Evolutionary conservation across 35 echinoderm and acorn worm species (phyloP).

Genomic region (Lytechinus variegatus): DNA sequence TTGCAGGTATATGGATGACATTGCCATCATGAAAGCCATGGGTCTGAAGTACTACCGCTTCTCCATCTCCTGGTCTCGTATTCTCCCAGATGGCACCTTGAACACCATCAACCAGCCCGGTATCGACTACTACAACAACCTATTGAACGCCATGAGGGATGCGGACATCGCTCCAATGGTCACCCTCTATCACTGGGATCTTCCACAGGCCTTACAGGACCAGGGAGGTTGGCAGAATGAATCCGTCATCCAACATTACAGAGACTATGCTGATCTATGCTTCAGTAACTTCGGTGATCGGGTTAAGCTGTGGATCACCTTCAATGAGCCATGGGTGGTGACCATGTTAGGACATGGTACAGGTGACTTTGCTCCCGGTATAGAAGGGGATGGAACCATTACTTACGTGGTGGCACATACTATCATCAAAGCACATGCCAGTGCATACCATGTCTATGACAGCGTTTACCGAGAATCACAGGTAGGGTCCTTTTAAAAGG

Average conservation of each 20-base stretch:
- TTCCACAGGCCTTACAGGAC: conserved; percentile 80
- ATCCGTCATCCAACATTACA: conserved; percentile 66
- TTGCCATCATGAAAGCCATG: conserved; percentile 71
- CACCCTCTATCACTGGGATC: conserved; percentile 98
- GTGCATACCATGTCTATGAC: conserved; percentile 80
- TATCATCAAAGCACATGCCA: conserved; percentile 92
- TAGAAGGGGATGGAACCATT: conserved; percentile 69
- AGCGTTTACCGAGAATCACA: conserved; percentile 65
- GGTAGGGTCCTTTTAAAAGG: background rate
- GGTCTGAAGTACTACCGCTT: conserved; percentile 86
- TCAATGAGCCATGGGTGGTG: conserved; percentile 96
- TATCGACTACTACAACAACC: conserved; percentile 77
- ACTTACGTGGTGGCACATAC: conserved; percentile 90
- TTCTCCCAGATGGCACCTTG: conserved; percentile 78
- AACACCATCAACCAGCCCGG: conserved; percentile 78
- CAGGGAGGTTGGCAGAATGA: conserved; percentile 90
- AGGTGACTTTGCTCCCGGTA: conserved; percentile 86
- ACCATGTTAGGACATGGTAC: conserved; percentile 83
- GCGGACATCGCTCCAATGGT: conserved; percentile 81
- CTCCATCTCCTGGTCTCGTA: conserved; percentile 89
- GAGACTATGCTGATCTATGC: conserved; percentile 86
- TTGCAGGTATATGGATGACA: conserved; percentile 58
- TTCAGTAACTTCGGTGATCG: conserved; percentile 65
- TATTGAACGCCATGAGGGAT: conserved; percentile 67
- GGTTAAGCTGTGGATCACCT: conserved; percentile 94